Evolutionary conservation across 1,140 invertebrate species (phyloP), one percentile per base, ranked within the genome.

Genomic region (Drosophila virilis): DNA sequence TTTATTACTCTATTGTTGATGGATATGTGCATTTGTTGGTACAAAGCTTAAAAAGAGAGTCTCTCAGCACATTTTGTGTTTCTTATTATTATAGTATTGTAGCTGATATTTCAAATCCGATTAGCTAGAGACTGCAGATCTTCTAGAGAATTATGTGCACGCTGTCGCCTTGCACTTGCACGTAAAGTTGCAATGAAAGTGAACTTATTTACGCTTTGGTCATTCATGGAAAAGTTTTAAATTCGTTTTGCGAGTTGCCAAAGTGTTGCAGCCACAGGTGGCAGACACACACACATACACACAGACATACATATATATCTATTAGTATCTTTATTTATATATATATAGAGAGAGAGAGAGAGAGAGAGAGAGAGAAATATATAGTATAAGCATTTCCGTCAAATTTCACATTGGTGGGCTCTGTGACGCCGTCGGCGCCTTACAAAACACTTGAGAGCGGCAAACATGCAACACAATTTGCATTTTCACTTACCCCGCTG

Each of bases 401-500:
- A 74, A 68, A 74, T 74, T 67, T 60, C 28, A 60, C 57, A 60
- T 73, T 74, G 48, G 50, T 52, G 46, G 50, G 10, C 22, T 68
- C 38, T 57, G 62, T 40, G 62, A 48, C 35, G 52, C 57, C 48
- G 66, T 69, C 66, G 72, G 72, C 72, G 66, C 68, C 73, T 75
- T 75, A 65, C 73, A 71, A 75, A 71, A 75, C 73, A 59, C 67
- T 75, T 22, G 64, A 52, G 57, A 75, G 59, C 60, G 67, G 54
- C 68, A 48, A 75, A 71, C 73, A 75, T 75, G 73, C 73, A 75
- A 64, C 66, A 70, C 59, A 58, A 75, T 75, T 75, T 75, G 73
- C 73, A 75, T 75, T 74, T 58, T 33, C 42, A 64, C 59, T 10
- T 67, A 40, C 8, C 22, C 12, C 37, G 54, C 45, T 12, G 28